phyloP scores from a whole-genome alignment of 2,797 vertebrate species.

The Leptoclinus maculatus region DNA sequence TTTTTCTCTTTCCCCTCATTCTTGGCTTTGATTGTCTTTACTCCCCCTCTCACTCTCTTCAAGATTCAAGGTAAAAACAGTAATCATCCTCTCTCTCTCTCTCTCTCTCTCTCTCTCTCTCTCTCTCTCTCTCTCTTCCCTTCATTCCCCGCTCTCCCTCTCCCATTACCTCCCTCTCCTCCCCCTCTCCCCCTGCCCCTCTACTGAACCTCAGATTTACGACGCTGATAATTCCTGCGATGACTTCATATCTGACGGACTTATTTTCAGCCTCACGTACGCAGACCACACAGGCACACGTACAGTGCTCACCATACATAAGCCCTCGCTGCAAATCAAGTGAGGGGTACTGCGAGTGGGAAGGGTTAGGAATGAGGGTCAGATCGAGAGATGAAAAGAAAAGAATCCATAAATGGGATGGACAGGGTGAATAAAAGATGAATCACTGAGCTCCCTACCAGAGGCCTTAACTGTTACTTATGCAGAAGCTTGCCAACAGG shows the following conservation, averaged over 20 bases:
- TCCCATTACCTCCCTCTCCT: conserved; percentile 7
- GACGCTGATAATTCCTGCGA: conserved; percentile 57
- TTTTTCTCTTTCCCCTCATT: neutral
- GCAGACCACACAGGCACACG: conserved; percentile 41
- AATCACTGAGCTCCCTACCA: conserved; percentile 51
- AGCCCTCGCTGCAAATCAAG: conserved; percentile 51
- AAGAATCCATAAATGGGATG: conserved; percentile 71
- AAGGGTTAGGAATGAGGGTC: conserved; percentile 19
- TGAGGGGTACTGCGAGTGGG: conserved; percentile 5
- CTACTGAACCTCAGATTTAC: conserved; percentile 67
- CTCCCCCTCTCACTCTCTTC: conserved; percentile 11
- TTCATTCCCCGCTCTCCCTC: neutral
- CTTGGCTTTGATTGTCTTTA: conserved; percentile 4
- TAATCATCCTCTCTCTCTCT: conserved; percentile 7
- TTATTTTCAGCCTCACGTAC: conserved; percentile 59
- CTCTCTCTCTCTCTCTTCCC: conserved; percentile 13
- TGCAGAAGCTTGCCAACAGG: conserved; percentile 33
- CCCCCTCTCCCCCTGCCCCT: conserved; percentile 21
- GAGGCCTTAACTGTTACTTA: conserved; percentile 46
- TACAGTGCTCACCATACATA: conserved; percentile 17
- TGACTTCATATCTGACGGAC: conserved; percentile 73
- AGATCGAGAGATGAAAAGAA: conserved; percentile 50
- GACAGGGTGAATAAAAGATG: conserved; percentile 53
- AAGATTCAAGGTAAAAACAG: conserved; percentile 25
- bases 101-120: neutral